Evolutionary conservation across 2,888 invertebrate genomes (phyloP).

Genomic region (Rotaria macrura): DNA sequence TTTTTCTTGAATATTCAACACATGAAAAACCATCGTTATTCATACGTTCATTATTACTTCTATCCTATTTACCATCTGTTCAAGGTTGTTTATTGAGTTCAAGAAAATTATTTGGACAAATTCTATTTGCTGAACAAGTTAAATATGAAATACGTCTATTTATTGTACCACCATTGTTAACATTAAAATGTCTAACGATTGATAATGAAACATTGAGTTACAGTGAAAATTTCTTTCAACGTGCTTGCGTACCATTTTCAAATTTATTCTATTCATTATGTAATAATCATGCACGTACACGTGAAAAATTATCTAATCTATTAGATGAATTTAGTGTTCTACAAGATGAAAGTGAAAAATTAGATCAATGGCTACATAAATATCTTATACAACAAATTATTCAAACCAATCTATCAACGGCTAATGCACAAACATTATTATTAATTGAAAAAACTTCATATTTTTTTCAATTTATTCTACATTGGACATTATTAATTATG

Average conservation of each 20-base stretch:
- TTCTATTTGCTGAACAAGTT: neutral
- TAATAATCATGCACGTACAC: constrained; percentile 83
- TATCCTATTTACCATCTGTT: neutral
- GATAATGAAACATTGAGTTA: constrained; percentile 39
- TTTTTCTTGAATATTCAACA: constrained; percentile 21
- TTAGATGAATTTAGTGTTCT: constrained; percentile 78
- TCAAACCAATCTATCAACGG: constrained; percentile 19
- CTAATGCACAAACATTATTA: constrained; percentile 22
- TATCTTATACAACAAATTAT: constrained; percentile 12
- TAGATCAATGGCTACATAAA: neutral
- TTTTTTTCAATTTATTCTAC: constrained; percentile 77
- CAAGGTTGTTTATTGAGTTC: constrained; percentile 1
- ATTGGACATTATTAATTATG: constrained; percentile 72
- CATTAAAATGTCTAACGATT: constrained; percentile 18
- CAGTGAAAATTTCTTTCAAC: neutral
- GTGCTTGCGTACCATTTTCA: neutral
- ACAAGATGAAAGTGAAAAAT: constrained; percentile 68
- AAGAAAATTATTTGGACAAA: constrained; percentile 9
- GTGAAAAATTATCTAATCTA: constrained; percentile 78
- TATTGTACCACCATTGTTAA: constrained; percentile 4
- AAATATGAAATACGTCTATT: neutral
- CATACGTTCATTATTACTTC: neutral
- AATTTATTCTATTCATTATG: constrained; percentile 57
- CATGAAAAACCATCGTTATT: constrained; percentile 2
- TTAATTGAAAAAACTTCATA: constrained; percentile 60